A percentile compares a stretch with the other conserved stretches of the same genome.
These are phyloP conservation scores for Zaprionus lachaisei DNA, from an alignment of 1,140 invertebrate species.

Conservation along the genomic window DNA sequence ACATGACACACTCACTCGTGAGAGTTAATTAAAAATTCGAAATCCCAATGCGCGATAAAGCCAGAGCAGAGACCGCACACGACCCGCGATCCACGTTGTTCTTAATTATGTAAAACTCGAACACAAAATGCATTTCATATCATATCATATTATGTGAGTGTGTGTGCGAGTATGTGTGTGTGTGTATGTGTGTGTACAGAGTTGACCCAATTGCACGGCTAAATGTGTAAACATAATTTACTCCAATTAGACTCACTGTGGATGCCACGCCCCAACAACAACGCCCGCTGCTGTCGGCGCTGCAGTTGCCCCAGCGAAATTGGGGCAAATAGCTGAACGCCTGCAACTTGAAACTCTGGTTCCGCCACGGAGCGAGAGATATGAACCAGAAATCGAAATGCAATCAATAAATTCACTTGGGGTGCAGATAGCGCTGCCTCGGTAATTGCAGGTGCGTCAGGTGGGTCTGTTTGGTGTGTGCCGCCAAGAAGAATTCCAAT, in stretches of 20 bases:
- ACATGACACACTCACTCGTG: conserved; percentile 14
- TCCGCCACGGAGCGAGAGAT: background rate
- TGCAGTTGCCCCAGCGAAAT: conserved; percentile 35
- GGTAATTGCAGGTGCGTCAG: conserved; percentile 36
- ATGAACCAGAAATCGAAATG: conserved; percentile 48
- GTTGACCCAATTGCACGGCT: conserved; percentile 72
- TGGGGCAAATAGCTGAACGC: conserved; percentile 52
- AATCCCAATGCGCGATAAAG: conserved; percentile 55
- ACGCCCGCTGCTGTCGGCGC: background rate
- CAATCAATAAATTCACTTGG: conserved; percentile 68
- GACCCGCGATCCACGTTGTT: conserved; percentile 19
- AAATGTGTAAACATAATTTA: conserved; percentile 82
- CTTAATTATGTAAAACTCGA: conserved; percentile 69
- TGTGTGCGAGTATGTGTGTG: background rate
- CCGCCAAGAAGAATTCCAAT: conserved; percentile 11
- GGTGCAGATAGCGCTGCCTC: conserved; percentile 12
- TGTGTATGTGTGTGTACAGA: conserved; percentile 10
- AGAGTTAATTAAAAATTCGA: conserved; percentile 68
- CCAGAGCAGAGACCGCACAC: conserved; percentile 47
- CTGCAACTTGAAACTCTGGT: conserved; percentile 34
- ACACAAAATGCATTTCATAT: conserved; percentile 65
- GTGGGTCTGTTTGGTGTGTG: conserved; percentile 9
- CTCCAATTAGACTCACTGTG: conserved; percentile 68
- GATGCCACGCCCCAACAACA: conserved; percentile 15
- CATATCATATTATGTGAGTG: conserved; percentile 36